Evolutionary conservation across 1,140 invertebrate species (phyloP), one percentile per base, ranked within the genome.

Genomic region (Formica exsecta): DNA sequence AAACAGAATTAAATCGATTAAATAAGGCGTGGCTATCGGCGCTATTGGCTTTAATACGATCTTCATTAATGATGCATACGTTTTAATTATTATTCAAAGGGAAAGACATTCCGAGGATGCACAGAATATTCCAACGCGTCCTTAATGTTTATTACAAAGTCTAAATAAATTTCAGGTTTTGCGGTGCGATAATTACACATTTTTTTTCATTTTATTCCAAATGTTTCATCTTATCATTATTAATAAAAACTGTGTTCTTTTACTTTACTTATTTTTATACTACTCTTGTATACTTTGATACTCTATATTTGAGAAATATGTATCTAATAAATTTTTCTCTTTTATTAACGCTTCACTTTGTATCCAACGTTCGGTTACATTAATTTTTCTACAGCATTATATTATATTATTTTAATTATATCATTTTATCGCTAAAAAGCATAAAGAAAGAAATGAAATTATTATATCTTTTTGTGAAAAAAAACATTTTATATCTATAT

Each of bases 71-170:
- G 66, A 68, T 44, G 66, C 66, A 25, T 59, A 36, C 54, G 41
- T 44, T 81, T 81, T 81, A 59, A 73, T 81, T 73, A 59, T 59
- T 61, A 73, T 44, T 81, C 48, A 80, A 57, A 71, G 16, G 57
- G 9, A 76, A 68, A 8, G 38, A 32, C 48, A 79, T 51, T 57
- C n/a, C 41, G 2, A 22, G n/a, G 22, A 54, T 51, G 16, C 16
- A 44, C 32, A 13, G 44, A 79, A 79, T 66, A 38, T 79, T 51
- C 9, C 19, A 44, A n/a, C 36, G 73, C 36, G 19, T 48, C n/a
- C 41, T 77, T 64, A 64, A 16, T 54, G 32, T 13, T 54, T 22
- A 66, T 66, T 54, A 38, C 51, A 19, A 66, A 36, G 19, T 38
- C n/a, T 32, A 22, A 66, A 59, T 62, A 36, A 57, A 7, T 25